These are phyloP conservation scores for Amaurobius ferox DNA, from an alignment of 2,888 invertebrate species.

Conservation along the genomic window DNA sequence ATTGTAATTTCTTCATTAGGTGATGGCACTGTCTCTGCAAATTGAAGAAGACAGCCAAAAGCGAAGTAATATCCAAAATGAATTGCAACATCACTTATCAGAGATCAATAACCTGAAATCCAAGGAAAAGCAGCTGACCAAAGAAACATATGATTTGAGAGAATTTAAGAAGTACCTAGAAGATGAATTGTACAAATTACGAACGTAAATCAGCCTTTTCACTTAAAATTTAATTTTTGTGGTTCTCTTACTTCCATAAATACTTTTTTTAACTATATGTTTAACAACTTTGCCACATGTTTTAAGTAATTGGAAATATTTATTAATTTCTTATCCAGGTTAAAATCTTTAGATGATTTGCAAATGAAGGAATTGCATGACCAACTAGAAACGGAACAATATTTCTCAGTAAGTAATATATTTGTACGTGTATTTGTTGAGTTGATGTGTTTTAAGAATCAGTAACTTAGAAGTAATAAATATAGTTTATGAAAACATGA, in stretches of 20 bases:
- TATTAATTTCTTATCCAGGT: slow-evolving; percentile 73
- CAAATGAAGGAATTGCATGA: slow-evolving; percentile 95
- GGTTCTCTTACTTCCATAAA: too few species aligned
- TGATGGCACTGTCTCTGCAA: slow-evolving; percentile 88
- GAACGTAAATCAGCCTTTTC: slow-evolving; percentile 80
- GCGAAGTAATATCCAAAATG: slow-evolving; percentile 88
- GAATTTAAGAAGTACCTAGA: slow-evolving; percentile 85
- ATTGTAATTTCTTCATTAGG: slow-evolving; percentile 80
- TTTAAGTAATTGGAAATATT: neutral
- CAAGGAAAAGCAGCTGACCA: slow-evolving; percentile 84
- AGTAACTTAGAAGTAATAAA: too few species aligned
- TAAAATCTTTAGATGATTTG: slow-evolving; percentile 83
- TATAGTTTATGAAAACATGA: too few species aligned
- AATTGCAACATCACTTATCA: slow-evolving; percentile 84
- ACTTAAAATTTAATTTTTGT: too few species aligned
- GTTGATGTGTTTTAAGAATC: too few species aligned
- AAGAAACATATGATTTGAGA: slow-evolving; percentile 84
- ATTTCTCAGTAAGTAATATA: slow-evolving; percentile 85
- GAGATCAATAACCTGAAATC: slow-evolving; percentile 85
- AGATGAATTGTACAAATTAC: slow-evolving; percentile 86
- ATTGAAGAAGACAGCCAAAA: slow-evolving; percentile 94
- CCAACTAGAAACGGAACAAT: slow-evolving; percentile 96
- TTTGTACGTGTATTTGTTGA: too few species aligned
- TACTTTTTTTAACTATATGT: too few species aligned
- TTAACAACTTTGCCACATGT: too few species aligned